Evolutionary conservation across 2,888 invertebrate species (phyloP), one percentile per base, ranked within the genome.

Genomic region (Lithosia quadra): DNA sequence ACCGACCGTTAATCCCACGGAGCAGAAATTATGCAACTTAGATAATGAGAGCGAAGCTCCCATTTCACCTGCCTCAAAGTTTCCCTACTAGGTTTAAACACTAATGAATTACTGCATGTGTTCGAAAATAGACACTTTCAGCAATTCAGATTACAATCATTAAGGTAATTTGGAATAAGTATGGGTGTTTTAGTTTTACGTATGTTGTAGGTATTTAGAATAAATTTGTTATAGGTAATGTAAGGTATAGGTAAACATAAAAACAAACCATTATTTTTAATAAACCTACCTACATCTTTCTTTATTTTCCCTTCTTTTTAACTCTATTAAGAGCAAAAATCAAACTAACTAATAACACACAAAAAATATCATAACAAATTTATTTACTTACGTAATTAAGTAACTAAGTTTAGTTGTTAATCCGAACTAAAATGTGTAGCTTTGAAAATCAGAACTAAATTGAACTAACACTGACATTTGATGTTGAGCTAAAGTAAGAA

Each of bases 1-100:
- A 67, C 72, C 61, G 69, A 59, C 63, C 70, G 75, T 72, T 73
- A 77, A 75, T 81, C 68, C 68, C 56, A 34, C 63, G 67, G 60
- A 71, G 67, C 72, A 58, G 69, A 78, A 73, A 80, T 78, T 76
- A 76, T 80, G 75, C 79, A 80, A 77, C 80, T 68, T 63, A 74
- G 66, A 77, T 79, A 80, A 79, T 79, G 79, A 74, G 80, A 67
- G 63, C 66, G 58, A 62, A 60, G 69, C 71, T 80, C 63, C 65
- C 69, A 67, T 75, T 77, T 59, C 80, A 73, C 72, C 70, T 77
- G 67, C 63, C 70, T 68, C 68, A 56, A 75, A 68, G 68, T 75
- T 72, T 68, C 66, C 33, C 33, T 60, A 10, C 62, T 22, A 58
- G 21, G 11, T 60, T 68, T 53, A 67, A 49, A 58, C 62, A 49